Evolutionary conservation across 1,140 invertebrate species (phyloP), one percentile per base, ranked within the genome.

Genomic region (Pachyrhynchus sulphureomaculatus): DNA sequence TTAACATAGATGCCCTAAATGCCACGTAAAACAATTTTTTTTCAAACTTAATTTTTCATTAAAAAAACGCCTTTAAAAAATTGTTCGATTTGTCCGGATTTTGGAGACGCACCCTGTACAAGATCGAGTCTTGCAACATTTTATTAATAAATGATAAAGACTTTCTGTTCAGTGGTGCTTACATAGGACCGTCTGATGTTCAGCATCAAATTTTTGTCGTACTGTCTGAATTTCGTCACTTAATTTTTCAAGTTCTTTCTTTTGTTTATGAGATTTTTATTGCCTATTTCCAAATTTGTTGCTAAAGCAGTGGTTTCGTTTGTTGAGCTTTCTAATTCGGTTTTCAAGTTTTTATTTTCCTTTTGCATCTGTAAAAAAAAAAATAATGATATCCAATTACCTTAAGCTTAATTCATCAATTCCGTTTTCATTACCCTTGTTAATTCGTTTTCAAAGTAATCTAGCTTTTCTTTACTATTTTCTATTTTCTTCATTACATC

Each of bases 401-500:
- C n/a, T n/a, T n/a, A n/a, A n/a, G n/a, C n/a, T n/a, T n/a, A n/a
- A n/a, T n/a, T n/a, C n/a, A n/a, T n/a, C n/a, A n/a, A n/a, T n/a
- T n/a, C n/a, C n/a, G n/a, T n/a, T n/a, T n/a, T n/a, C n/a, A n/a
- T n/a, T 34, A 64, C 61, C 24, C 62, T 63, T 42, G 67, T 62
- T 23, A 66, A 67, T 21, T 69, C 56, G 2, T 55, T 63, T 51
- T 70, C 60, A 29, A 70, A 53, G 24, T 24, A 39, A 12, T 51
- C 26, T 2, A 71, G 13, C 44, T 68, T 64, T 51, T 65, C 62
- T 26, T 72, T 67, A 8, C 62, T 59, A 29, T 55, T 56, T 2
- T 63, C 58, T 13, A 70, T 58, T 52, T 70, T 58, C 29, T 44
- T 65, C 9, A 68, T 51, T 9, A 71, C 56, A 36, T 72, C 68